Conservation (phyloP, 2,797 vertebrate species). For the Threskiornis aethiopicus region DNA sequence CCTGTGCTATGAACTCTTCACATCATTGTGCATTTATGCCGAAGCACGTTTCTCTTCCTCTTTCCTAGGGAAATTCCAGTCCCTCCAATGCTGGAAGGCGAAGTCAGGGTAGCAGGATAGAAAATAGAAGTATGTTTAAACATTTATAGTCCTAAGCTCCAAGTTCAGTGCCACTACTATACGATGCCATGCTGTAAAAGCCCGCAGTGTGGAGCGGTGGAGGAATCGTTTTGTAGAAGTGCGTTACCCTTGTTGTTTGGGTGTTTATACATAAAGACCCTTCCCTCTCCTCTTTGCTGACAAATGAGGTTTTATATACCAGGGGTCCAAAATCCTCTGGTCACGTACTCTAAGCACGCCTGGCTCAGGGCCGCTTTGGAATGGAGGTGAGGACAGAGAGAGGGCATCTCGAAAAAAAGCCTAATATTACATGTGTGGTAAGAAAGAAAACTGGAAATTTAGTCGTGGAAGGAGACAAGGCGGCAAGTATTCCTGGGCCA, state of each 20-base stretch:
- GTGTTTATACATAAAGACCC: background rate
- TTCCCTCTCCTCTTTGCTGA: background rate
- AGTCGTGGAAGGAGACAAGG: background rate
- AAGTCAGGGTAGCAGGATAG: background rate
- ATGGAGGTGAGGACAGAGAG: background rate
- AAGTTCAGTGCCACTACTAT: background rate
- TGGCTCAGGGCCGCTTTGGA: background rate
- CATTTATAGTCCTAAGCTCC: background rate
- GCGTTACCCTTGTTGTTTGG: background rate
- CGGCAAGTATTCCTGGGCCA: background rate
- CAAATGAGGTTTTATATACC: background rate
- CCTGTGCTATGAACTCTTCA: background rate
- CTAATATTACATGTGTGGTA: background rate
- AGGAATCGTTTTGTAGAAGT: background rate
- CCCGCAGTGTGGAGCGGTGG: background rate
- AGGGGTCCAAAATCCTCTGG: background rate
- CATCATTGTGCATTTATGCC: background rate
- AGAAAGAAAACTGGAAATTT: background rate
- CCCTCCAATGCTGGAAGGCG: background rate
- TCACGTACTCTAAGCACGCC: background rate
- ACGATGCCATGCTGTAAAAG: background rate
- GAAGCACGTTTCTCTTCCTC: background rate
- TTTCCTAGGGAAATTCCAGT: conserved; percentile 1
- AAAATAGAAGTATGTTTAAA: background rate
- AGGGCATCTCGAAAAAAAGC: rapidly evolving